Evolutionary conservation across 2,113 vertebrate genomes (phyloP), one percentile per base, ranked within the genome.

Genomic region (Diadophis punctatus): DNA sequence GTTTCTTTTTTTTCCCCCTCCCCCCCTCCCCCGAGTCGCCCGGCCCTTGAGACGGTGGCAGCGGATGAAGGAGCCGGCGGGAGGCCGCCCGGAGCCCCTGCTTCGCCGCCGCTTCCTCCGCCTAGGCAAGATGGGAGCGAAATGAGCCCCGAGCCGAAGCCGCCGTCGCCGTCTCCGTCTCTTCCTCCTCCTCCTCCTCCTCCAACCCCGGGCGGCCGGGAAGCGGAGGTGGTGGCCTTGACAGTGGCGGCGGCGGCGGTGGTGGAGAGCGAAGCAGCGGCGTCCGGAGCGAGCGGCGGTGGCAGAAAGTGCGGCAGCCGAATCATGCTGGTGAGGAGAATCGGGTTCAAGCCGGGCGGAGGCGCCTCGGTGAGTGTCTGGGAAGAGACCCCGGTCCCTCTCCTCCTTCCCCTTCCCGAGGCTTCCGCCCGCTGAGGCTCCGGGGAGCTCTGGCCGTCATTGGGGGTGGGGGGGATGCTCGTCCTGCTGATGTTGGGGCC

Each of bases 271-370:
- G 88, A 91, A 74, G 91, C 89, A 27, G 46, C 84, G 55, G 16
- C 60, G 2, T 39, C 34, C 34, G 53, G 6, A 3, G 11, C 7
- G 14, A 12, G 46, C 0, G 56, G 27, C 34, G 5, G 87, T 0
- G 63, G 80, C 5, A 8, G 68, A 46, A 48, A 93, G 90, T 20
- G 84, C 48, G 48, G 85, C 20, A 87, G 91, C 93, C 87, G 93
- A 46, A 93, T 94, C 74, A 96, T 95, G 96, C 92, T 95, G 56
- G 88, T 90, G 18, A 94, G 91, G 68, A 94, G 93, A 34, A 80
- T 90, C 91, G 58, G 94, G 88, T 74, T 91, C 49, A 91, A 56
- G 89, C 68, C 80, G 46, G 85, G 90, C 48, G 93, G 87, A 20
- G 51, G 92, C 22, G 23, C 60, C 16, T 46, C 55, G 92, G 95